Percentiles rank a stretch among this genome's conserved stretches.
Evolutionary conservation across 2,113 vertebrate genomes (phyloP).

Genomic region (Saguinus imperator): DNA sequence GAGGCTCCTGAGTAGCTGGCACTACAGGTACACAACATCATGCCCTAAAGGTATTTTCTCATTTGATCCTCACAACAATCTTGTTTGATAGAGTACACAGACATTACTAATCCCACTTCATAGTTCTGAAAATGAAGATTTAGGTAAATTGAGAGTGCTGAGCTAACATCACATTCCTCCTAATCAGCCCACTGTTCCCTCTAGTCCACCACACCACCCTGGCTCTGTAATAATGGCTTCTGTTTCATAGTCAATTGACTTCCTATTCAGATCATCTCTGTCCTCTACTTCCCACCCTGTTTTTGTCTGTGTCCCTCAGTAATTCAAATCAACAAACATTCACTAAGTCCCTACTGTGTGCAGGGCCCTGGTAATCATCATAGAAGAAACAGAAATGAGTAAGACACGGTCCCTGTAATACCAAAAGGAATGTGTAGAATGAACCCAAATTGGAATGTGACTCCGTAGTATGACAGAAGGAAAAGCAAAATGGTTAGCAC

Average conservation of each 20-base stretch:
- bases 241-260: background rate
- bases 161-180: background rate
- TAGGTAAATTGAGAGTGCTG: background rate
- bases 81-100: background rate
- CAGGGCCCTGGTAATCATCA: background rate
- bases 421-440: slow-evolving; percentile 1
- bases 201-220: background rate
- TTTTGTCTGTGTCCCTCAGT: background rate
- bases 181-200: background rate
- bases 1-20: background rate
- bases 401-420: background rate
- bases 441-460: background rate
- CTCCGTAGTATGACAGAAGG: background rate
- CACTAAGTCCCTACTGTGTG: background rate
- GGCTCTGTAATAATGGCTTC: background rate
- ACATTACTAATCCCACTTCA: background rate
- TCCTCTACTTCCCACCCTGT: background rate
- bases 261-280: background rate
- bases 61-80: background rate
- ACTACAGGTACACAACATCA: background rate
- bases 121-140: slow-evolving; percentile 35
- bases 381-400: background rate
- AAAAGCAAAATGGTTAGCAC: background rate
- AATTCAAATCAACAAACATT: slow-evolving; percentile 37
- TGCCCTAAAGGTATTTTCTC: background rate